Evolutionary conservation across 2,113 vertebrate species (phyloP), one percentile per base, ranked within the genome.

Genomic region (Trochalopteron elliotii): DNA sequence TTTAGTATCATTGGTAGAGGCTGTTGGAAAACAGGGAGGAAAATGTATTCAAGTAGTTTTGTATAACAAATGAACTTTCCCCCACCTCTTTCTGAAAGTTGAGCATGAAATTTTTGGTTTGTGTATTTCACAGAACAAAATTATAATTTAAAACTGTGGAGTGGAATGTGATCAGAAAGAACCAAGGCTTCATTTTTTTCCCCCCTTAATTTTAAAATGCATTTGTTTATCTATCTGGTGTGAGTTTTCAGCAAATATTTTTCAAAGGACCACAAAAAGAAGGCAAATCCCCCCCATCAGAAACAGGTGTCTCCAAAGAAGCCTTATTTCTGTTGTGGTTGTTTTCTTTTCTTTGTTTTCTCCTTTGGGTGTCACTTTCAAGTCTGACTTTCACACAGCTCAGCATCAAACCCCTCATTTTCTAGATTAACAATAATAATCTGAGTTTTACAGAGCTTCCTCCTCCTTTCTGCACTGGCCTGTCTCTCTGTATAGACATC

Each of bases 261-360:
- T 31, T 50, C 33, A 14, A 11, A 63, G 44, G n/a, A 18, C 10
- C 12, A 40, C 14, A 44, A 16, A 89, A 56, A 9, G 45, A 60
- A 45, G 23, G 28, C 23, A 39, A 45, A 33, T 50, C 33, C 4
- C n/a, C 22, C 1, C 0, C 5, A 7, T 40, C 10, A n/a, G 21
- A 47, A 81, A 8, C 19, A 7, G 10, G 6, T 18, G 6, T n/a
- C 14, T 83, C 47, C 1, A 5, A 5, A 50, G 45, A 57, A 80
- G 6, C 33, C 12, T 82, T 63, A 9, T 35, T 76, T 25, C 28
- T 53, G 0, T 37, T 42, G 8, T 44, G 2, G 5, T 15, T 25
- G 5, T 25, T 63, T 65, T 61, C 5, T 71, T 49, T 47, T 14
- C 12, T 3, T 11, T 72, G 20, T 39, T 55, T 71, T 19, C 44